Percentiles rank a stretch among this genome's conserved stretches.
Conservation (phyloP, 1,140 invertebrate genomes). For the Leptestheria dahalacensis region DNA sequence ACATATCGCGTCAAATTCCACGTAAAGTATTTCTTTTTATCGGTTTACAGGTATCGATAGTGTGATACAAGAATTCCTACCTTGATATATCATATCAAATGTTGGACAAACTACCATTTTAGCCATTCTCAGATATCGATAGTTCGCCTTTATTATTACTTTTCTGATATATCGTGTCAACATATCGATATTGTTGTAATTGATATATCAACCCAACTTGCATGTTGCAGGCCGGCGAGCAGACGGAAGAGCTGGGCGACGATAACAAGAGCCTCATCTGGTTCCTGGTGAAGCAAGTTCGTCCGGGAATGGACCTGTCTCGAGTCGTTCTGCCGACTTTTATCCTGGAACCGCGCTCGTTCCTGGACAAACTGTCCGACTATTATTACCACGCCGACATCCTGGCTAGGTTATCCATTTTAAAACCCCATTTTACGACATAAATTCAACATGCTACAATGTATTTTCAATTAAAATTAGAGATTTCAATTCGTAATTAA, state of each 20-base stretch:
- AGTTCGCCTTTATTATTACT: background rate
- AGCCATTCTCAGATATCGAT: background rate
- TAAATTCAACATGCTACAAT: too few species aligned
- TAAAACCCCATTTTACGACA: background rate
- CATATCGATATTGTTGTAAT: background rate
- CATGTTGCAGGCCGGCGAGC: conserved; percentile 53
- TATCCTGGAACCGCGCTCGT: conserved; percentile 78
- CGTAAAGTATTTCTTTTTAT: too few species aligned
- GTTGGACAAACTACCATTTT: too few species aligned
- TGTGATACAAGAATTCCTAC: too few species aligned
- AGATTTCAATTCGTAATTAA: too few species aligned
- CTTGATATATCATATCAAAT: too few species aligned
- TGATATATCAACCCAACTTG: background rate
- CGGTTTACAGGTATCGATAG: too few species aligned
- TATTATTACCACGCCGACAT: conserved; percentile 89
- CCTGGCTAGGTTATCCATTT: conserved; percentile 53
- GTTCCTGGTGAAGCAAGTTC: conserved; percentile 84
- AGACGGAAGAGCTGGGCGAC: conserved; percentile 80
- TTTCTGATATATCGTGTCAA: background rate
- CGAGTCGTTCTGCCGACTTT: conserved; percentile 85
- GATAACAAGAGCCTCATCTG: conserved; percentile 90
- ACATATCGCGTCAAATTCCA: too few species aligned
- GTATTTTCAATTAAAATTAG: too few species aligned
- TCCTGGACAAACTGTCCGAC: conserved; percentile 81
- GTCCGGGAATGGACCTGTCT: conserved; percentile 91